phyloP scores from a whole-genome alignment of 2,113 vertebrate species.

The Arenaria interpres region DNA sequence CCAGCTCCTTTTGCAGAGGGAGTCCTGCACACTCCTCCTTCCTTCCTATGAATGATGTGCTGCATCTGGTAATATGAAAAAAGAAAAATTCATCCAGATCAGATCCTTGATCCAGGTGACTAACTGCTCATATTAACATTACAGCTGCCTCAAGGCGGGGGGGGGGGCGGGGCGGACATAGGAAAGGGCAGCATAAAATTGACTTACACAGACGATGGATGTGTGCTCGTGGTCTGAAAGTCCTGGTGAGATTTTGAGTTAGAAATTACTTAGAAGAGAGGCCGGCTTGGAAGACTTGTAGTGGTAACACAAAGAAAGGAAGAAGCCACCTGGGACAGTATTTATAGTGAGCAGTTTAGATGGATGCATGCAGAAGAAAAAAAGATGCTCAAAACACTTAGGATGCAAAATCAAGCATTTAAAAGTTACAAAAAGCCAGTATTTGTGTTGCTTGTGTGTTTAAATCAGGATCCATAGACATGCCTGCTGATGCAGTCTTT shows the following conservation, averaged over 20 bases:
- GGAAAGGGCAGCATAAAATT: neutral
- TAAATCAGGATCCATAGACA: neutral
- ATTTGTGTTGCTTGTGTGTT: neutral
- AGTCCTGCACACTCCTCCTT: neutral
- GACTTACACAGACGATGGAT: neutral
- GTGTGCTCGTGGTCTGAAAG: neutral
- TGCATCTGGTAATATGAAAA: neutral
- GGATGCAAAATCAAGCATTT: neutral
- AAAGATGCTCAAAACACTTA: neutral
- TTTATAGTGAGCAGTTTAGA: neutral
- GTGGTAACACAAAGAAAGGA: neutral
- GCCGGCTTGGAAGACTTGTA: neutral
- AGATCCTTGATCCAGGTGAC: neutral
- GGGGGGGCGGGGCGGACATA: fast-evolving
- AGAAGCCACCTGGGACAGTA: neutral
- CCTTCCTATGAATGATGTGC: neutral
- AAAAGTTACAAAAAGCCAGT: neutral
- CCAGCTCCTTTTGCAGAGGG: neutral
- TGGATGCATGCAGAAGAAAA: neutral
- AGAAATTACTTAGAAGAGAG: constrained; percentile 5
- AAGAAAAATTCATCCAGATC: neutral
- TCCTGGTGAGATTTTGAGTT: constrained; percentile 2
- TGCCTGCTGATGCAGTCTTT: neutral
- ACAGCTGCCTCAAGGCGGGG: neutral
- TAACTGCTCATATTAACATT: neutral